These are phyloP conservation scores for Dermolepida albohirtum DNA, from an alignment of 2,888 invertebrate genomes.

Conservation along the genomic window DNA sequence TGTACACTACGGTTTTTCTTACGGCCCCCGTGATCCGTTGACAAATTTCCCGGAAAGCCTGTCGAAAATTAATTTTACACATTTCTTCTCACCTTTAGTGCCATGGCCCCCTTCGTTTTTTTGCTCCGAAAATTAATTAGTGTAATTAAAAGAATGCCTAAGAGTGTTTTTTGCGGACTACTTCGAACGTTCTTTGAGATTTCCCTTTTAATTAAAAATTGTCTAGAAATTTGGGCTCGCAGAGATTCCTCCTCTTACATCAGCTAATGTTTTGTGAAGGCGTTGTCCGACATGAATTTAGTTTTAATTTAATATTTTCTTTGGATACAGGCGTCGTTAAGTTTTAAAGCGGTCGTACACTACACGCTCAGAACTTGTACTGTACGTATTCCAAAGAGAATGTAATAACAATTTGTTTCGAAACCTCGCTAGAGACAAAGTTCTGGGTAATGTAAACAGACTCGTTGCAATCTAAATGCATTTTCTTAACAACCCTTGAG, in stretches of 20 bases:
- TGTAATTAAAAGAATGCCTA: slow-evolving; percentile 38
- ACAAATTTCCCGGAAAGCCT: slow-evolving; percentile 20
- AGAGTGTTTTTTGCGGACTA: slow-evolving; percentile 20
- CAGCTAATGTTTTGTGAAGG: neutral
- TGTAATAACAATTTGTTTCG: slow-evolving; percentile 40
- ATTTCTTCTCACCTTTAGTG: slow-evolving; percentile 30
- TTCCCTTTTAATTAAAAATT: slow-evolving; percentile 36
- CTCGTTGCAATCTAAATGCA: slow-evolving; percentile 43
- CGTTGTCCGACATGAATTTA: slow-evolving; percentile 9
- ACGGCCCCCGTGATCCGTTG: slow-evolving; percentile 14
- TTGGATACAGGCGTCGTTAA: neutral
- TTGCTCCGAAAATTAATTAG: slow-evolving; percentile 25
- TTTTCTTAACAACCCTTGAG: slow-evolving; percentile 20
- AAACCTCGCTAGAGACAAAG: slow-evolving; percentile 28
- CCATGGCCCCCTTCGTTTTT: neutral
- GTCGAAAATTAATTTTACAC: slow-evolving; percentile 32
- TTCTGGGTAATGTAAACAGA: slow-evolving; percentile 37
- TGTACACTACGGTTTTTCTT: neutral
- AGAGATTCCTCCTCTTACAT: slow-evolving; percentile 6
- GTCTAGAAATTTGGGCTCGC: slow-evolving; percentile 28
- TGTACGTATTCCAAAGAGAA: slow-evolving; percentile 22
- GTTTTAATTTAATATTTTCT: slow-evolving; percentile 24
- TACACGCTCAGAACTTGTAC: slow-evolving; percentile 23
- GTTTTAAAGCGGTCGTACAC: slow-evolving; percentile 8
- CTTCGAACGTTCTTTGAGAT: slow-evolving; percentile 23